These are phyloP conservation scores for Anguilla japonica DNA, from an alignment of 2,113 vertebrate genomes.

Conservation along the genomic window DNA sequence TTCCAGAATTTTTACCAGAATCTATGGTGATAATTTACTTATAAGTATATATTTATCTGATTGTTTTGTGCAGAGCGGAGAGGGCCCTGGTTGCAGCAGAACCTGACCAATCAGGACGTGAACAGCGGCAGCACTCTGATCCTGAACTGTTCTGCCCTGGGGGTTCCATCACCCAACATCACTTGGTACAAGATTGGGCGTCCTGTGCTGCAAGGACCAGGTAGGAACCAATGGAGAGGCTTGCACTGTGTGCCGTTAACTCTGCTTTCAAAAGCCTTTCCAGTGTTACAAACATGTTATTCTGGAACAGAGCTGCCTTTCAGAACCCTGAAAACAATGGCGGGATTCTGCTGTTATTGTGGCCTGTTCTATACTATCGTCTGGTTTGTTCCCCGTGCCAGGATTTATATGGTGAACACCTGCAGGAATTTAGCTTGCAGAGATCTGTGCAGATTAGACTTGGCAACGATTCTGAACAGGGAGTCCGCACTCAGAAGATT, in stretches of 20 bases:
- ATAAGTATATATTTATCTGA: background rate
- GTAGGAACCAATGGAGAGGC: slow-evolving; percentile 53
- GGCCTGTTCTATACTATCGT: background rate
- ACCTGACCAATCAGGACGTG: slow-evolving; percentile 79
- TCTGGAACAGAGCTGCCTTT: background rate
- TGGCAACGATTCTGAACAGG: background rate
- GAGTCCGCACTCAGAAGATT: background rate
- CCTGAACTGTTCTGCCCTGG: slow-evolving; percentile 73
- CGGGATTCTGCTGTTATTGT: background rate
- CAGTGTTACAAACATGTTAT: background rate
- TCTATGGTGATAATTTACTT: background rate
- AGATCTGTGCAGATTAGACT: background rate
- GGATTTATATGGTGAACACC: background rate
- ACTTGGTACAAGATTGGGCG: slow-evolving; percentile 80
- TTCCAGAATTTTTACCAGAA: too few relatives aligned
- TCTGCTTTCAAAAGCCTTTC: background rate
- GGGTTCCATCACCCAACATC: slow-evolving; percentile 73
- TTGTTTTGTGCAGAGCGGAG: slow-evolving; percentile 63
- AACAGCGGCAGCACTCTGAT: slow-evolving; percentile 85
- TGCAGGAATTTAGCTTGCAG: background rate
- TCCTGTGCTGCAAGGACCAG: slow-evolving; percentile 73
- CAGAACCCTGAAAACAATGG: background rate
- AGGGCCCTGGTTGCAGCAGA: slow-evolving; percentile 73
- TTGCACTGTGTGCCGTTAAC: background rate
- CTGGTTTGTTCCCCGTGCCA: background rate